Percentiles rank a stretch among this genome's conserved stretches.
Evolutionary conservation across 2,797 vertebrate genomes (phyloP).

Genomic region (Cygnus olor): DNA sequence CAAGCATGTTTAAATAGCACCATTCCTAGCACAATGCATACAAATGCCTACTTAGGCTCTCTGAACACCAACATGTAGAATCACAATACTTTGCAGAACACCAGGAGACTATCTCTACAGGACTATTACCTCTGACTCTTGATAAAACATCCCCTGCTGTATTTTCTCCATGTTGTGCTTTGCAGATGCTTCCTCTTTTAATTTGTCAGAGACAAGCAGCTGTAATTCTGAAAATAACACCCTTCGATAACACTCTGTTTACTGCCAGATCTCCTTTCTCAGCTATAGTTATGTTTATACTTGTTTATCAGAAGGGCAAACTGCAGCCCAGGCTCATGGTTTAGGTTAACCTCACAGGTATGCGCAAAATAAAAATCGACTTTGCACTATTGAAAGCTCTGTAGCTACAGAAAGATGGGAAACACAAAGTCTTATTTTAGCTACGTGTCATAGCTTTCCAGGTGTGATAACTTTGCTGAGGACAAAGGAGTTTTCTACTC

Average conservation of each 20-base stretch:
- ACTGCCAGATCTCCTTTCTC: neutral
- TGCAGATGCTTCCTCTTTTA: conserved; percentile 8
- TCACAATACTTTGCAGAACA: neutral
- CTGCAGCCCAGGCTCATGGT: neutral
- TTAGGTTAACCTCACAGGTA: conserved; percentile 10
- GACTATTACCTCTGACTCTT: neutral
- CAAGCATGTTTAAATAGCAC: conserved; percentile 5
- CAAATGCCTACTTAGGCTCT: neutral
- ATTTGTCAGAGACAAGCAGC: neutral
- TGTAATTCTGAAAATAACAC: neutral
- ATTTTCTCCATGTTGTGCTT: neutral
- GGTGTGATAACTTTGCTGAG: neutral
- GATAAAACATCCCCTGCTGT: neutral
- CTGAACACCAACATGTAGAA: neutral
- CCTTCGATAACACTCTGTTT: neutral
- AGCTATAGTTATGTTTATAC: neutral
- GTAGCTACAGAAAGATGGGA: neutral
- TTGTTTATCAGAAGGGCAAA: neutral
- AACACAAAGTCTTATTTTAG: neutral
- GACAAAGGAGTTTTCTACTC: neutral
- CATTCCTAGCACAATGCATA: neutral
- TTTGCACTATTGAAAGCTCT: neutral
- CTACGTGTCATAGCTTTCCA: neutral
- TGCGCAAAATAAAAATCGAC: neutral
- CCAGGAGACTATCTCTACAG: neutral